Evolutionary conservation across 2,888 invertebrate genomes (phyloP).

Genomic region (Nomada fucata): DNA sequence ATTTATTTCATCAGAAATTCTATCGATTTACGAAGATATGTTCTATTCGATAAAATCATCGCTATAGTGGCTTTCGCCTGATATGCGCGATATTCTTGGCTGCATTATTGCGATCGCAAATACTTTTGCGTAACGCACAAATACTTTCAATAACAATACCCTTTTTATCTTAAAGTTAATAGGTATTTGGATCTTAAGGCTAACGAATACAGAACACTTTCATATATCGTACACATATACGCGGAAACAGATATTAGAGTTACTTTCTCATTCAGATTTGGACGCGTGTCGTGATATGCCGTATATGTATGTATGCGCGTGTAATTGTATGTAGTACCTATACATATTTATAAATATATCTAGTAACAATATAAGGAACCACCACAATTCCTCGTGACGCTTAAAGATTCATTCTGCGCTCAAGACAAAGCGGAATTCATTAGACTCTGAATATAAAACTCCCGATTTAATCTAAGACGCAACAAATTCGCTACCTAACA

Average conservation of each 20-base stretch:
- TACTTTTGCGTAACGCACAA: slow-evolving; percentile 67
- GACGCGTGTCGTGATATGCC: slow-evolving; percentile 34
- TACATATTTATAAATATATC: slow-evolving; percentile 22
- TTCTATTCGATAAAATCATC: slow-evolving; percentile 55
- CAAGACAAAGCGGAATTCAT: slow-evolving; percentile 44
- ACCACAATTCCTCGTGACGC: slow-evolving; percentile 40
- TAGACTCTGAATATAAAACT: slow-evolving; percentile 62
- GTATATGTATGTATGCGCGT: slow-evolving; percentile 15
- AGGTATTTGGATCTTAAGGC: slow-evolving; percentile 56
- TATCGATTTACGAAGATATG: slow-evolving; percentile 54
- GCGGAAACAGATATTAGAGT: slow-evolving; percentile 29
- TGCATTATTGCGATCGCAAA: slow-evolving; percentile 78
- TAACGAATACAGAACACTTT: slow-evolving; percentile 64
- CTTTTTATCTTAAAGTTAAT: slow-evolving; percentile 57
- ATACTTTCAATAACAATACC: slow-evolving; percentile 43
- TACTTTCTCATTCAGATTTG: slow-evolving; percentile 29
- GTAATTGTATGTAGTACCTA: slow-evolving; percentile 27
- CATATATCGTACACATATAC: slow-evolving; percentile 45
- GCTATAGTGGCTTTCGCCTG: slow-evolving; percentile 75
- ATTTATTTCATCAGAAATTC: slow-evolving; percentile 45
- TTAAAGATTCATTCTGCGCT: slow-evolving; percentile 23
- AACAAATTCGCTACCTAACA: slow-evolving; percentile 54
- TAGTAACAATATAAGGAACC: slow-evolving; percentile 64
- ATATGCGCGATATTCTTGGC: slow-evolving; percentile 82
- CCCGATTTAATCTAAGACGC: slow-evolving; percentile 32